Conservation (phyloP, 2,888 invertebrate genomes). For the Linnaemya tessellans region DNA sequence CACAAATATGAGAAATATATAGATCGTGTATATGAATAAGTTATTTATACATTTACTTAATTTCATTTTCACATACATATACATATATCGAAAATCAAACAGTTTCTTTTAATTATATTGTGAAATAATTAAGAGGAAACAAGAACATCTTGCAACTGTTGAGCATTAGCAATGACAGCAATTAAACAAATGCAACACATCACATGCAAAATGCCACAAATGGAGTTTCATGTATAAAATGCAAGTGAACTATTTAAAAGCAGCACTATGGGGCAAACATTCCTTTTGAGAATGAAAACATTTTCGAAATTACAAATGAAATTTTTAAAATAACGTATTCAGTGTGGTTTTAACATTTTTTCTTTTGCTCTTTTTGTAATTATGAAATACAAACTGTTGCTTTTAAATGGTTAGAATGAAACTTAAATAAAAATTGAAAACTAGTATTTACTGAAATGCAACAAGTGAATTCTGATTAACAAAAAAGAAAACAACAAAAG, state of each 20-base stretch:
- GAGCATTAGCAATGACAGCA: constrained; percentile 58
- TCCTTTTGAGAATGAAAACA: background rate
- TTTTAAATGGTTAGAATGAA: constrained; percentile 12
- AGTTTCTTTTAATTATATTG: constrained; percentile 8
- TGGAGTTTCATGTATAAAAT: constrained; percentile 8
- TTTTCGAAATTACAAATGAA: background rate
- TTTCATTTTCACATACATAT: constrained; percentile 5
- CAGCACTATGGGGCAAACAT: constrained; percentile 18
- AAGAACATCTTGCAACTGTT: constrained; percentile 49
- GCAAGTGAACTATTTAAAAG: background rate
- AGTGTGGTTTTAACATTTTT: background rate
- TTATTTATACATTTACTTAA: constrained; percentile 17
- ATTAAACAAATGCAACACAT: constrained; percentile 60
- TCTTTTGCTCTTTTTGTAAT: background rate
- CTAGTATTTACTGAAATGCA: constrained; percentile 63
- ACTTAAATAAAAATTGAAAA: constrained; percentile 60
- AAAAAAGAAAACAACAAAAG: constrained; percentile 24
- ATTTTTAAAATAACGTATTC: background rate
- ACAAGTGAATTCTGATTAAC: constrained; percentile 69
- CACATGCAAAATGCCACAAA: constrained; percentile 16
- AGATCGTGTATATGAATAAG: background rate
- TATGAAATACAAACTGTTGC: constrained; percentile 32
- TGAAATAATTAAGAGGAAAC: background rate
- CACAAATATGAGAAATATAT: background rate
- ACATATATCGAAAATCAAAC: constrained; percentile 39